Percentiles rank a stretch among this genome's conserved stretches.
Evolutionary conservation across 2,888 invertebrate species (phyloP).

Genomic region (Hyalella azteca): DNA sequence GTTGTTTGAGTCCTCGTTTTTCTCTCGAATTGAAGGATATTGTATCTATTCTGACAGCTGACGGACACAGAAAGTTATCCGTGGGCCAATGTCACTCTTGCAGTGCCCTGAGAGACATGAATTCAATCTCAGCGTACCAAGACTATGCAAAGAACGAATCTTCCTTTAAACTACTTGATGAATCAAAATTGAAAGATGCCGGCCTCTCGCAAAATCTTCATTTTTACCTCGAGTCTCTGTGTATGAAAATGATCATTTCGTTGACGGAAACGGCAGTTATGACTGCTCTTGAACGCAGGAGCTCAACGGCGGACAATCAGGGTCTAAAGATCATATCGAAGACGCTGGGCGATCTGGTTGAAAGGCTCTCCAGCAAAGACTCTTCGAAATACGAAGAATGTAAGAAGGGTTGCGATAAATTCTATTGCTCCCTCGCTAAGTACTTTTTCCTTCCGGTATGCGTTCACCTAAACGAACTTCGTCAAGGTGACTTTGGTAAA

Average conservation of each 20-base stretch:
- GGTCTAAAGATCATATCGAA: background rate
- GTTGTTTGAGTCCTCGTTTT: background rate
- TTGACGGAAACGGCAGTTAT: background rate
- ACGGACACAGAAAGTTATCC: background rate
- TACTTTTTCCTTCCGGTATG: background rate
- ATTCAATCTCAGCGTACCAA: background rate
- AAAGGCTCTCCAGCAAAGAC: background rate
- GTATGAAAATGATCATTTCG: background rate
- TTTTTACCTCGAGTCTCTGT: background rate
- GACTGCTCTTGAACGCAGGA: background rate
- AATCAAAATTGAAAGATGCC: background rate
- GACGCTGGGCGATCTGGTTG: background rate
- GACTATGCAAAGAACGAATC: background rate
- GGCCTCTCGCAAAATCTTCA: background rate
- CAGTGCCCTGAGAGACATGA: background rate
- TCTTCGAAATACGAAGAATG: background rate
- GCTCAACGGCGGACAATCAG: background rate
- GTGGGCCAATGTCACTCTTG: background rate
- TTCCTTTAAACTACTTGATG: background rate
- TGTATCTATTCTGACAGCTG: background rate
- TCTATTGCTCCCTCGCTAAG: background rate
- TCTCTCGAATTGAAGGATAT: background rate
- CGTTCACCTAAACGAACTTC: background rate
- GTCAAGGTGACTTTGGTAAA: background rate
- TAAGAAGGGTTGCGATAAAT: background rate